Conservation (phyloP, 2,113 vertebrate species). For the Percina caprodes region DNA sequence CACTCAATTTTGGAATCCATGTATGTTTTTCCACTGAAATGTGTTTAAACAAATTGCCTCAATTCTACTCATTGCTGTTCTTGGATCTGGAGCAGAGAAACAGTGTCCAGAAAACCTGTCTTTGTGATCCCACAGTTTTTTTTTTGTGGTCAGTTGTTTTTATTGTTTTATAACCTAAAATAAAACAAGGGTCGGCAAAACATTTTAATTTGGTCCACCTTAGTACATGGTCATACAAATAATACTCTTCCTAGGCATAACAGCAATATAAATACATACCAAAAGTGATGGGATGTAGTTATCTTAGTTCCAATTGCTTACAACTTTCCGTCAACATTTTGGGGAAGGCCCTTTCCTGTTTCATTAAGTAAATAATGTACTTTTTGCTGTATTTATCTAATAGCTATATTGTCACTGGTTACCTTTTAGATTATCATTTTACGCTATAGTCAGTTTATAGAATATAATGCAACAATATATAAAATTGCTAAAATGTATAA, state of each 20-base stretch:
- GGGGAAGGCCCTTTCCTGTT: not conserved
- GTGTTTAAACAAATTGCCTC: slow-evolving; percentile 51
- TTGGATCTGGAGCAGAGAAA: slow-evolving; percentile 29
- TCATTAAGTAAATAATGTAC: not conserved
- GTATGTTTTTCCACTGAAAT: slow-evolving; percentile 44
- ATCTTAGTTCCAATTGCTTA: too few relatives aligned
- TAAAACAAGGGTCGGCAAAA: slow-evolving; percentile 57
- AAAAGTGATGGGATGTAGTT: too few relatives aligned
- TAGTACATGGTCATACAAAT: slow-evolving; percentile 19
- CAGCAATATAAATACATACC: not conserved
- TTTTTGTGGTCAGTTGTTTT: slow-evolving; percentile 46
- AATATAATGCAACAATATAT: not conserved
- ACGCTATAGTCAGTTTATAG: too few relatives aligned
- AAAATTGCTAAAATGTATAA: not conserved
- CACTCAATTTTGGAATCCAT: slow-evolving; percentile 64
- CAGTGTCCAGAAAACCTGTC: slow-evolving; percentile 27
- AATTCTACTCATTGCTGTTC: slow-evolving; percentile 41
- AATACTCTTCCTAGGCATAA: not conserved
- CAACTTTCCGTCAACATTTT: too few relatives aligned
- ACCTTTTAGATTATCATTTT: not conserved
- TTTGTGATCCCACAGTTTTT: slow-evolving; percentile 47
- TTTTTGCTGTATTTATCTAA: not conserved
- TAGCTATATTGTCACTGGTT: not conserved
- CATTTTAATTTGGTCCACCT: slow-evolving; percentile 34
- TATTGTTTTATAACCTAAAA: slow-evolving; percentile 58